Base-by-base conservation (phyloP, 2,113 vertebrate species). In the Mesembrinibis cayennensis region DNA sequence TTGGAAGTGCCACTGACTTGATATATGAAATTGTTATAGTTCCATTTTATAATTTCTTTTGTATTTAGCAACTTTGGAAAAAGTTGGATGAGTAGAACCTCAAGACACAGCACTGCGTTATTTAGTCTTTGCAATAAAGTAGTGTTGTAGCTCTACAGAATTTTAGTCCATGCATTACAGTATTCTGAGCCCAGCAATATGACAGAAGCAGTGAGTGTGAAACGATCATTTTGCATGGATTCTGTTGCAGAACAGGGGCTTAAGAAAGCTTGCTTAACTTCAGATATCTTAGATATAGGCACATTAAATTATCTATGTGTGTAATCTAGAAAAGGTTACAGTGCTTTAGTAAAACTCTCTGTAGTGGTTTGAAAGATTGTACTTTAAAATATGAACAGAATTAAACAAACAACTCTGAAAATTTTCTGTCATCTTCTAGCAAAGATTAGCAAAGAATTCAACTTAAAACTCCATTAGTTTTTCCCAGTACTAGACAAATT, bases 21-120 rank as follows among this genome's bases (percentile, higher is more conserved):
- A 45, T 56, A 5, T 16, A 19, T 16, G 12, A 56, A 74, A 38
- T 42, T 0, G 0, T 32, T 76, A 47, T 9, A 69, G 10, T 55
- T 69, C 10, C 69, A 10, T 1, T 59, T 81, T 63, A 45, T 74
- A 49, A 81, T 63, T 81, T 59, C 29, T 81, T 87, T 92, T 71
- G 2, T 36, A 25, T 27, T 87, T n/a, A 74, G 7, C 6, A 84
- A 27, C 10, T 58, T 89, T 55, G 27, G 25, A 22, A 29, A 19
- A 73, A 78, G 16, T 9, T 87, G 55, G 18, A 47, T 71, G 29
- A 81, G 3, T 63, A 56, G 45, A 85, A 78, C 38, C 47, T 81
- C 1, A 1, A 74, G 55, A 77, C 13, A 73, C 38, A 58, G 13
- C 15, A 67, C 27, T 27, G 13, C 13, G n/a, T 12, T 40, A 18